A percentile compares a stretch with the other conserved stretches of the same genome.
These are phyloP conservation scores for Pipistrellus kuhlii DNA, from an alignment of 2,797 vertebrate species.

Conservation along the genomic window DNA sequence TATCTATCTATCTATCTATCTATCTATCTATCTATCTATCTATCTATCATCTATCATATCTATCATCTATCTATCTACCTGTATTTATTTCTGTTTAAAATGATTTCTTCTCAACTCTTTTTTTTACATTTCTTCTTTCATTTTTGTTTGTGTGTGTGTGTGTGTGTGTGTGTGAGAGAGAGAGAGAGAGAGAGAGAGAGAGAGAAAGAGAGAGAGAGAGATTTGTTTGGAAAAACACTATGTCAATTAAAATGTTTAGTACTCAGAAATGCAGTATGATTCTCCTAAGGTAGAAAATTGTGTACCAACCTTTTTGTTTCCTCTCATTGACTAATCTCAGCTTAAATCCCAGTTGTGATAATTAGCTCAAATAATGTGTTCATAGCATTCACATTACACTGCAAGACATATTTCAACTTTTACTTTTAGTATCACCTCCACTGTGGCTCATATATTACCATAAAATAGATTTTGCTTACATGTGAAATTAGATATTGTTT, in stretches of 20 bases:
- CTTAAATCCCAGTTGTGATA: conserved; percentile 66
- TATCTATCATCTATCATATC: no score
- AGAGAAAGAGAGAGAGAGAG: no score
- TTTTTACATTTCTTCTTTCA: background rate
- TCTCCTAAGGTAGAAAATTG: conserved; percentile 49
- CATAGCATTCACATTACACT: background rate
- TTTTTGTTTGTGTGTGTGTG: background rate
- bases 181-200: no score
- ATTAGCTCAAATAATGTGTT: conserved; percentile 59
- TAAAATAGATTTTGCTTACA: conserved; percentile 63
- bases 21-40: no score
- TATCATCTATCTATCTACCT: background rate
- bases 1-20: background rate
- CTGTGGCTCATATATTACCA: conserved; percentile 48
- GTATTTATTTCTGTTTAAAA: background rate
- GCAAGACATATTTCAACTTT: conserved; percentile 58
- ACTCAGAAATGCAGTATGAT: background rate
- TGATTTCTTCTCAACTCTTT: background rate
- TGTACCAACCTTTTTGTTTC: conserved; percentile 11
- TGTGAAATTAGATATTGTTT: conserved; percentile 54
- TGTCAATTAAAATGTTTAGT: background rate
- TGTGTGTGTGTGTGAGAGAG: no score
- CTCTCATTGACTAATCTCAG: conserved; percentile 31
- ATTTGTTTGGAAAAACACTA: background rate
- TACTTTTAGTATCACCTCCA: conserved; percentile 31